These are phyloP conservation scores for Trichogramma dendrolimi DNA, from an alignment of 2,888 invertebrate species.

Conservation along the genomic window DNA sequence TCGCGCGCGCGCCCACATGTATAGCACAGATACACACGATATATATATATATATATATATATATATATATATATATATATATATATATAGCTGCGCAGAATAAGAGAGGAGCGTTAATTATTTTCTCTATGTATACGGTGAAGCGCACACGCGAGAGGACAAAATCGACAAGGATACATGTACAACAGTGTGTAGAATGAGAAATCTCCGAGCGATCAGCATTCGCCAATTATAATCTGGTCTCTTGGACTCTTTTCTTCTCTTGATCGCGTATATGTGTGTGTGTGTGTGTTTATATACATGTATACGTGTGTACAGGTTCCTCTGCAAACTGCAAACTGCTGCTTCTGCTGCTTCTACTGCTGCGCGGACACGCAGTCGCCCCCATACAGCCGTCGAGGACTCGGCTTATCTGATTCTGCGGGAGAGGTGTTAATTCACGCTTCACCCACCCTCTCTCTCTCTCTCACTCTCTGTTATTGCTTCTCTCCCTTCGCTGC, in stretches of 20 bases:
- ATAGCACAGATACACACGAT: no score
- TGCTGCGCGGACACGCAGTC: constrained; percentile 15
- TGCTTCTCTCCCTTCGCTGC: constrained; percentile 1
- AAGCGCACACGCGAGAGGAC: neutral
- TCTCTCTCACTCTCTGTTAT: neutral
- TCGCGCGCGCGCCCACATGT: no score
- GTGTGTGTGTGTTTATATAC: no score
- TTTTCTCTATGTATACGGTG: no score
- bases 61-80: neutral
- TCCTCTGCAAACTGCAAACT: no score
- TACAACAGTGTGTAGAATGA: neutral
- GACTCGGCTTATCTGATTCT: constrained; percentile 45
- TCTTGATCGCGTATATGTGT: neutral
- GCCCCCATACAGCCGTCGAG: constrained; percentile 26
- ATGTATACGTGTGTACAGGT: no score
- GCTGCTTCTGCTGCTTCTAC: neutral
- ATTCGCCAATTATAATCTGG: constrained; percentile 28
- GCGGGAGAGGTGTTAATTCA: constrained; percentile 50
- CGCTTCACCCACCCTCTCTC: constrained; percentile 30
- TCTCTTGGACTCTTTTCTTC: constrained; percentile 7
- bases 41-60: neutral
- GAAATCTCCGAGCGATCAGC: constrained; percentile 20
- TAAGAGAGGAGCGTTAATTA: neutral
- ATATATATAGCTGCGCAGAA: neutral
- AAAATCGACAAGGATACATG: neutral